These are phyloP conservation scores for Agrilus mali DNA, from an alignment of 2,888 invertebrate genomes.

Conservation along the genomic window DNA sequence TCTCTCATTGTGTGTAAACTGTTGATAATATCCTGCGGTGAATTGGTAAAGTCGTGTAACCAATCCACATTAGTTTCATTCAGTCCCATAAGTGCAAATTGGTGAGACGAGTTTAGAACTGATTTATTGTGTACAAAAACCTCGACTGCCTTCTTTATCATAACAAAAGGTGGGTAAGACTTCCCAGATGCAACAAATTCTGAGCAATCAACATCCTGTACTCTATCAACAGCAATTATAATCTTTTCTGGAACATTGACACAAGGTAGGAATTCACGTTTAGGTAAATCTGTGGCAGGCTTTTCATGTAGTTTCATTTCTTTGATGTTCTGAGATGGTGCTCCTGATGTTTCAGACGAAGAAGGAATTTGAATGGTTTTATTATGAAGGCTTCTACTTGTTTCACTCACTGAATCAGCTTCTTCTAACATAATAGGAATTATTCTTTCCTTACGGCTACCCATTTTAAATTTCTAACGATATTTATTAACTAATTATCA, in stretches of 20 bases:
- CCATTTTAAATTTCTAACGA: no score
- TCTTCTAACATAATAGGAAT: no score
- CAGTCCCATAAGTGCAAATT: conserved; percentile 49
- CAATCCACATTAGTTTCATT: conserved; percentile 40
- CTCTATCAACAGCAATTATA: conserved; percentile 49
- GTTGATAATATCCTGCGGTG: conserved; percentile 43
- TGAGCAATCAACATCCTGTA: conserved; percentile 42
- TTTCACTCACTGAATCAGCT: no score
- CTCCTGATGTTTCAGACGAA: no score
- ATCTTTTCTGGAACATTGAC: conserved; percentile 49
- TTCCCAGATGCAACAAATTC: conserved; percentile 43
- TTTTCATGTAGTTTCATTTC: conserved; percentile 1
- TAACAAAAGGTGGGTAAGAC: conserved; percentile 42
- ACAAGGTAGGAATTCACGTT: conserved; percentile 35
- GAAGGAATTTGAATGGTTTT: no score
- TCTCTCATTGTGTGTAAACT: conserved; percentile 43
- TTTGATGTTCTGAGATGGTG: no score
- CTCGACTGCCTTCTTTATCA: conserved; percentile 49
- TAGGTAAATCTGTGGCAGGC: conserved; percentile 20
- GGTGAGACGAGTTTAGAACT: conserved; percentile 45
- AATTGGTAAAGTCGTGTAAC: conserved; percentile 50
- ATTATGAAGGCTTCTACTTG: no score
- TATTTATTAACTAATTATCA: no score
- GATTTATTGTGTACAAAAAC: conserved; percentile 51
- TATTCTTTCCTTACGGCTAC: no score